Evolutionary conservation across 2,113 vertebrate species (phyloP).

Genomic region (Calypte anna): DNA sequence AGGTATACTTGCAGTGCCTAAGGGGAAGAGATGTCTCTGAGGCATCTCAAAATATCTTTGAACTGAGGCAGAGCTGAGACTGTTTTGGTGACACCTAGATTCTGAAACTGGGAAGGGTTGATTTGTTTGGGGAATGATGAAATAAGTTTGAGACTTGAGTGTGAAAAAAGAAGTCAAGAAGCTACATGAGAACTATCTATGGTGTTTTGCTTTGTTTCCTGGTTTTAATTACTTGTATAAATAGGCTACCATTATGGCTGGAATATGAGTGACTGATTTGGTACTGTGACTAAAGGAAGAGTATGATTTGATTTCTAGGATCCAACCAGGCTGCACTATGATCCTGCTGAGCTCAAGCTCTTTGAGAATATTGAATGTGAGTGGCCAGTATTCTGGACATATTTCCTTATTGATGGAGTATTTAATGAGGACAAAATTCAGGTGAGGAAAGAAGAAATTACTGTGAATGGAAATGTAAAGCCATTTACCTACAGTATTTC

Average conservation of each 20-base stretch:
- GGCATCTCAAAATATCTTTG: background rate
- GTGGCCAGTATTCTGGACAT: slow-evolving; percentile 98
- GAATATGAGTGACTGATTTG: background rate
- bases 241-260: background rate
- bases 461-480: background rate
- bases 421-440: slow-evolving; percentile 90
- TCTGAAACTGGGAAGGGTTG: background rate
- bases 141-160: background rate
- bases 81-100: background rate
- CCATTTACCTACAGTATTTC: background rate
- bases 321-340: slow-evolving; percentile 92
- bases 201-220: background rate
- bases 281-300: background rate
- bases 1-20: background rate
- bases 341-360: slow-evolving; percentile 95
- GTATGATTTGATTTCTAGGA: slow-evolving; percentile 80
- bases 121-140: background rate
- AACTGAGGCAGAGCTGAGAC: background rate
- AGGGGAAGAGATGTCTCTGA: background rate
- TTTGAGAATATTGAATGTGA: slow-evolving; percentile 99
- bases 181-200: background rate
- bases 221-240: background rate
- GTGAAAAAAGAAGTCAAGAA: background rate
- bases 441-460: slow-evolving; percentile 75
- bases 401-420: slow-evolving; percentile 93